Conservation (phyloP, 2,113 vertebrate genomes). For the Phasianus colchicus region DNA sequence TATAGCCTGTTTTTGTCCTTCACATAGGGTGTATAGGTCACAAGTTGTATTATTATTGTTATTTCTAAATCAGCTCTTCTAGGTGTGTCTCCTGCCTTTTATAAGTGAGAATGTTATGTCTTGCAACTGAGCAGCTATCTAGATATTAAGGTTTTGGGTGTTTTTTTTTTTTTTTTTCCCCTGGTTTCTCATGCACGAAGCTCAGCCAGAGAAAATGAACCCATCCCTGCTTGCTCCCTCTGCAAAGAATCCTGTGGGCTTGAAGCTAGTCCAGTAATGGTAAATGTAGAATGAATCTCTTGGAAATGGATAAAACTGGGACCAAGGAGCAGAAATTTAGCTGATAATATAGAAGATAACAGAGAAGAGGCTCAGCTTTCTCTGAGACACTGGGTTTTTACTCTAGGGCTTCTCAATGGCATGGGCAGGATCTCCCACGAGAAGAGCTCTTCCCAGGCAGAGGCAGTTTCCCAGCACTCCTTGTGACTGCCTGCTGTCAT, state of each 20-base stretch:
- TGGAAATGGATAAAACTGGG: not conserved
- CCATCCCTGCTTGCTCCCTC: not conserved
- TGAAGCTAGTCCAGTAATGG: not conserved
- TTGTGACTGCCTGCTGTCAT: constrained; percentile 12
- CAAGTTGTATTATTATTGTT: constrained; percentile 9
- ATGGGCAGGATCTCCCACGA: not conserved
- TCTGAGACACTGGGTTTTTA: not conserved
- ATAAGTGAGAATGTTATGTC: not conserved
- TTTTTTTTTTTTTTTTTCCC: not conserved
- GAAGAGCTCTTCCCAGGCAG: not conserved
- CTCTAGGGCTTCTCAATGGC: not conserved
- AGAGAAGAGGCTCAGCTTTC: not conserved
- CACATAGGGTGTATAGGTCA: not conserved
- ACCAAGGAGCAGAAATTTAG: not conserved
- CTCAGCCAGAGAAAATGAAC: not conserved
- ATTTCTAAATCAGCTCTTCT: constrained; percentile 23
- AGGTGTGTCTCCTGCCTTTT: constrained; percentile 47
- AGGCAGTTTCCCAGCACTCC: not conserved
- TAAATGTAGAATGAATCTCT: not conserved
- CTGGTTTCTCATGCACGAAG: not conserved
- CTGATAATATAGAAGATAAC: not conserved
- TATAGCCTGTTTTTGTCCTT: constrained; percentile 19
- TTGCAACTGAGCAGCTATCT: constrained; percentile 5
- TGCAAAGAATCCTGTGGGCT: not conserved
- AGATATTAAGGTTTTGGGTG: not conserved